Base-by-base conservation (phyloP, 2,888 invertebrate genomes). In the Polymixis lichenea region DNA sequence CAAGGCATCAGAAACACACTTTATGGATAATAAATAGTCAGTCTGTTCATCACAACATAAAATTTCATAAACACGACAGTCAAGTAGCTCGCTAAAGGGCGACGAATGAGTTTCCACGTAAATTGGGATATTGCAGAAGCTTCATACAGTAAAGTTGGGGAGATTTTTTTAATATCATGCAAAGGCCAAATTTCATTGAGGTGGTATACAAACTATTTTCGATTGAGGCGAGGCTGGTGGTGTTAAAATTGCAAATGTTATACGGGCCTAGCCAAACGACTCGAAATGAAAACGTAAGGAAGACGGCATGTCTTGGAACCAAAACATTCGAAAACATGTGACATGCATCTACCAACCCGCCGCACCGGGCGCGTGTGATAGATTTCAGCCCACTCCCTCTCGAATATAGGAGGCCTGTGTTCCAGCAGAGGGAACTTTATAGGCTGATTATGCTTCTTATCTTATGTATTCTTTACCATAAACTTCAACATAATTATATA, bases 11-110 rank as follows among this genome's bases (percentile, higher is more conserved):
- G 70, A 83, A 76, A 78, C 66, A 75, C 56, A 65, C 64, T 87
- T 82, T 75, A 85, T 72, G 38, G 61, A 61, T 71, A 62, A 72
- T 80, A 78, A 82, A 82, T 74, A 66, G 43, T 22, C 70, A 4
- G 25, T 70, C 58, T 38, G 76, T 66, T 77, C 72, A 77, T 73
- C 62, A 66, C 58, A 56, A 65, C 55, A 38, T 75, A 71, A 62
- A 67, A 66, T 15, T 51, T 55, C 58, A 72, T 82, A 85, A 82
- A 82, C 72, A 72, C 17, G 22, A 58, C 53, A 62, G 15, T 38
- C 46, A 67, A 80, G 55, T 13, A 80, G 43, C 65, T 66, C 61
- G 13, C 43, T 38, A 76, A 81, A 76, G 77, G 69, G 85, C 77
- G 62, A 22, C 55, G 61, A 28, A 28, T n/a, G 51, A 13, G 22